A percentile compares a stretch with the other conserved stretches of the same genome.
Evolutionary conservation across 2,888 invertebrate genomes (phyloP).

Genomic region (Leptopterna dolabrata): DNA sequence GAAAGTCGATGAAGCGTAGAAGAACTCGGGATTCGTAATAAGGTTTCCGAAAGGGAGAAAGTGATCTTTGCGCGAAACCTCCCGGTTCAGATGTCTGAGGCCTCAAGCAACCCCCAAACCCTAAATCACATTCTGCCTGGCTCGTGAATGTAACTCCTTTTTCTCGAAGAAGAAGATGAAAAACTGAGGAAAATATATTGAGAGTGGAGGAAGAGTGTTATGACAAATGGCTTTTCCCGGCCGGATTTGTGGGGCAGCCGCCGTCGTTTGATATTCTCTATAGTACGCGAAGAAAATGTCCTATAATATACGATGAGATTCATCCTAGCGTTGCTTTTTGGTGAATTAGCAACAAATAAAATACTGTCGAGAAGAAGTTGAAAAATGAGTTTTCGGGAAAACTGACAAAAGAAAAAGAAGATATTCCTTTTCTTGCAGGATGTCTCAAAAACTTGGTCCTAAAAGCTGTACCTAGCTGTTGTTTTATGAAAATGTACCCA

Average conservation of each 20-base stretch:
- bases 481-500: too few relatives aligned
- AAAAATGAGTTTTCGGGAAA: background rate
- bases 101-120: background rate
- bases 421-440: too few relatives aligned
- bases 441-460: too few relatives aligned
- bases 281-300: background rate
- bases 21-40: background rate
- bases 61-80: background rate
- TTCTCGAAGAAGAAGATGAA: too few relatives aligned
- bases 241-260: background rate
- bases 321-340: background rate
- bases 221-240: background rate
- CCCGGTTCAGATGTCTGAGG: background rate
- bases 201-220: background rate
- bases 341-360: background rate
- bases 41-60: background rate
- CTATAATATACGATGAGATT: background rate
- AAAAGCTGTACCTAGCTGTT: too few relatives aligned
- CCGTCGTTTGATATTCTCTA: background rate
- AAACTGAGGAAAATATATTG: background rate
- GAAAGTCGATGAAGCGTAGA: background rate
- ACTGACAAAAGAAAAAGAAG: too few relatives aligned
- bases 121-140: too few relatives aligned
- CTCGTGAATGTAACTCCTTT: too few relatives aligned
- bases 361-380: background rate